Evolutionary conservation across 2,888 invertebrate genomes (phyloP).

Genomic region (Periphyllus acericola): DNA sequence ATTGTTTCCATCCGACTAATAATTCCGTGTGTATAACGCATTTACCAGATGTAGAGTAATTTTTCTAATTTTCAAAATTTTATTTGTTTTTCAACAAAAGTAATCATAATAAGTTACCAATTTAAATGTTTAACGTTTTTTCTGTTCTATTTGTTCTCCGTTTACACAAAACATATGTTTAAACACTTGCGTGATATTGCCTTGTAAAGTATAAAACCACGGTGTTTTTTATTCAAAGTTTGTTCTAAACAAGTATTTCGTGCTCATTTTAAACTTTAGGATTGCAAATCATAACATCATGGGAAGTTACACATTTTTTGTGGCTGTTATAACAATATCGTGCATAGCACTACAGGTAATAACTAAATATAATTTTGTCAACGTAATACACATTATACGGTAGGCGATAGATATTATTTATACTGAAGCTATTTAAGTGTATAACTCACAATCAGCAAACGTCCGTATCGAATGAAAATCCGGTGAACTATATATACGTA

Average conservation of each 20-base stretch:
- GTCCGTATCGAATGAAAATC: neutral
- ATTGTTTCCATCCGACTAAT: neutral
- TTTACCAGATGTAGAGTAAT: constrained; percentile 31
- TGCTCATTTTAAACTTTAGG: neutral
- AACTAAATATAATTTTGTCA: neutral
- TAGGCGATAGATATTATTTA: neutral
- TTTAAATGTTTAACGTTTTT: constrained; percentile 19
- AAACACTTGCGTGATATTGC: constrained; percentile 41
- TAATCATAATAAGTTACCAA: neutral
- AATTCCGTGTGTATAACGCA: neutral
- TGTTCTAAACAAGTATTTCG: constrained; percentile 32
- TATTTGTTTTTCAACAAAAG: neutral
- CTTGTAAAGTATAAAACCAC: constrained; percentile 22
- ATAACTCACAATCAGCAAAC: neutral
- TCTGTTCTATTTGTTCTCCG: neutral
- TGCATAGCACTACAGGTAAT: constrained; percentile 41
- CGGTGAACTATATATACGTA: neutral
- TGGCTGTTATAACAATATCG: constrained; percentile 1
- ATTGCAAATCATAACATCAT: neutral
- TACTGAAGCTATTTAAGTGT: neutral
- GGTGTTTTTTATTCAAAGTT: neutral
- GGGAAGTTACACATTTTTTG: constrained; percentile 24
- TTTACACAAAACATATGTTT: constrained; percentile 12
- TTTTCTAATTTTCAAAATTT: constrained; percentile 34
- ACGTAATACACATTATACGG: neutral